These are phyloP conservation scores for Argya squamiceps DNA, from an alignment of 2,797 vertebrate species.

Conservation along the genomic window DNA sequence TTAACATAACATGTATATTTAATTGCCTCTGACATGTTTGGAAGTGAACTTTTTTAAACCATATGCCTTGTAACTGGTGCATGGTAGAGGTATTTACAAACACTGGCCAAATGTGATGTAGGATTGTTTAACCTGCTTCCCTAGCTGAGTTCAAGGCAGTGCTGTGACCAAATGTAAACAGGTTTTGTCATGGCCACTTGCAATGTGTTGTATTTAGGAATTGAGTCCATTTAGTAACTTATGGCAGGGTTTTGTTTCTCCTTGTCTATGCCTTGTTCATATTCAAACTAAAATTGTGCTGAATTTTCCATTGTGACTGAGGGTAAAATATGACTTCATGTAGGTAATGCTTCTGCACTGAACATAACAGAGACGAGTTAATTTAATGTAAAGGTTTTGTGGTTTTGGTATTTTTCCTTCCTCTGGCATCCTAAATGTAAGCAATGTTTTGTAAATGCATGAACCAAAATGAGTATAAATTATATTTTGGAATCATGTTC, in stretches of 20 bases:
- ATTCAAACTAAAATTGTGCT: not conserved
- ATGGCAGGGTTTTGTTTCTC: not conserved
- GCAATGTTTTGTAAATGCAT: not conserved
- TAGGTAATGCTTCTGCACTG: not conserved
- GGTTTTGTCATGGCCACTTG: not conserved
- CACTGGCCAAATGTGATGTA: not conserved
- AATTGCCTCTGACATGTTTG: conserved; percentile 28
- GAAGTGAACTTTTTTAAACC: not conserved
- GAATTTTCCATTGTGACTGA: not conserved
- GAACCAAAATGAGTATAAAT: not conserved
- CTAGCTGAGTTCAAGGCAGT: not conserved
- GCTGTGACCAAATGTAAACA: conserved; percentile 31
- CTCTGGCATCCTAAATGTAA: not conserved
- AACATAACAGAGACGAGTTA: not conserved
- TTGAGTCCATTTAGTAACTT: not conserved
- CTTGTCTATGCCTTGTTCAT: not conserved
- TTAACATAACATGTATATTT: not conserved
- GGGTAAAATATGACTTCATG: not conserved
- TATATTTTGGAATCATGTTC: not conserved
- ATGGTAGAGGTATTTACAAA: conserved; percentile 30
- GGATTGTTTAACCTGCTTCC: conserved; percentile 42
- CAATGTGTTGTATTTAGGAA: not conserved
- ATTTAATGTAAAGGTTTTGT: not conserved
- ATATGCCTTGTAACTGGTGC: not conserved
- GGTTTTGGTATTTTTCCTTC: fast-evolving